These are phyloP conservation scores for Metopolophium dirhodum DNA, from an alignment of 1,140 invertebrate genomes.

Conservation along the genomic window DNA sequence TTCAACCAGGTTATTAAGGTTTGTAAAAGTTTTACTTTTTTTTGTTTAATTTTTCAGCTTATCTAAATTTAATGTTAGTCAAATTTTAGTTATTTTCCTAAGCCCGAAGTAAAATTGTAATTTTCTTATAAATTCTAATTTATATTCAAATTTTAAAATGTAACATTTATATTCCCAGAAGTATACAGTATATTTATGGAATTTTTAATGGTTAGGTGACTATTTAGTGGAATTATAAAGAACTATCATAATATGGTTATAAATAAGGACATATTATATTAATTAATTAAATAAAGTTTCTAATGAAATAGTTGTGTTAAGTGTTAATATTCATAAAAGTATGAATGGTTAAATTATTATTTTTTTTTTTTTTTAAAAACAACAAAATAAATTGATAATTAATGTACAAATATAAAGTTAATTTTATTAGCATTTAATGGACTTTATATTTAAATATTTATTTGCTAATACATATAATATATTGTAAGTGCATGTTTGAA, in stretches of 20 bases:
- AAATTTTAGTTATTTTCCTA: too few relatives aligned
- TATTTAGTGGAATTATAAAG: neutral
- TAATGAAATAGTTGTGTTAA: too few relatives aligned
- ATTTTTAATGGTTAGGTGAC: neutral
- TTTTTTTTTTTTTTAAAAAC: too few relatives aligned
- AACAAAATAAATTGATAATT: neutral
- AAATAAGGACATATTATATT: too few relatives aligned
- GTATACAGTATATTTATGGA: neutral
- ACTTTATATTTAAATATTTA: constrained; percentile 6
- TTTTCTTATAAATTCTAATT: neutral
- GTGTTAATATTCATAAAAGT: too few relatives aligned
- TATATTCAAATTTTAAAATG: neutral
- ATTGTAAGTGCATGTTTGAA: neutral
- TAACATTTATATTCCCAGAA: neutral
- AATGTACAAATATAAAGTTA: neutral
- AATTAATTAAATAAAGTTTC: too few relatives aligned
- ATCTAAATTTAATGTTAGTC: neutral
- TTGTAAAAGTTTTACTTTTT: neutral
- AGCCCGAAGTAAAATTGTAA: neutral
- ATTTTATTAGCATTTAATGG: neutral
- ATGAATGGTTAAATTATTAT: too few relatives aligned
- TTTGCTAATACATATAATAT: constrained; percentile 10
- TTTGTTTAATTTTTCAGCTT: neutral
- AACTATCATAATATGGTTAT: neutral
- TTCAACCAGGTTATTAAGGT: neutral